phyloP scores from a whole-genome alignment of 1,140 invertebrate genomes.

The Bombus impatiens region DNA sequence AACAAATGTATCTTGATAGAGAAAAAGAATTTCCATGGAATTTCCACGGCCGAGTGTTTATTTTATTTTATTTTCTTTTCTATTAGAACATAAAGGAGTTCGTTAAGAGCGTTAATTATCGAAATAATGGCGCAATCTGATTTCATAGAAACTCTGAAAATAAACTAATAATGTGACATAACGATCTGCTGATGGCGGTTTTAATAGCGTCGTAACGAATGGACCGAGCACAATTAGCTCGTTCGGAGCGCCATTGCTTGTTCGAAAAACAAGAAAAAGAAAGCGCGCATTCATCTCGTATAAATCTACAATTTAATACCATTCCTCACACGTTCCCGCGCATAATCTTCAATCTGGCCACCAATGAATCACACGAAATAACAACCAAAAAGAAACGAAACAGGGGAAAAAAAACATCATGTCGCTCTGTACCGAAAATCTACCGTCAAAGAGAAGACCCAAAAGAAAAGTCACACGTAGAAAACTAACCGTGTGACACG shows the following conservation, averaged over 20 bases:
- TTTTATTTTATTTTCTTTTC: neutral
- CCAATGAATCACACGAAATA: neutral
- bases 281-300: neutral
- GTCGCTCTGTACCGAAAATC: too few species aligned
- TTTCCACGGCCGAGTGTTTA: neutral
- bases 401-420: accelerated
- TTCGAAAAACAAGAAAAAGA: neutral
- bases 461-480: neutral
- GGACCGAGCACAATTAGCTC: neutral
- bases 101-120: neutral
- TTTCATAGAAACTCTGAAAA: constrained; percentile 1
- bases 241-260: neutral
- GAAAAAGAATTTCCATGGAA: neutral
- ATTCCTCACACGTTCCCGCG: neutral
- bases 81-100: neutral
- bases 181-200: neutral
- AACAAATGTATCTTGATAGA: neutral
- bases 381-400: neutral
- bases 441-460: too few species aligned
- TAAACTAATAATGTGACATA: neutral
- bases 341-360: neutral
- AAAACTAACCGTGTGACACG: neutral
- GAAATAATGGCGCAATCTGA: neutral
- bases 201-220: neutral
- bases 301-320: neutral